phyloP scores from a whole-genome alignment of 2,888 invertebrate genomes.

The Herminia tarsipennalis region DNA sequence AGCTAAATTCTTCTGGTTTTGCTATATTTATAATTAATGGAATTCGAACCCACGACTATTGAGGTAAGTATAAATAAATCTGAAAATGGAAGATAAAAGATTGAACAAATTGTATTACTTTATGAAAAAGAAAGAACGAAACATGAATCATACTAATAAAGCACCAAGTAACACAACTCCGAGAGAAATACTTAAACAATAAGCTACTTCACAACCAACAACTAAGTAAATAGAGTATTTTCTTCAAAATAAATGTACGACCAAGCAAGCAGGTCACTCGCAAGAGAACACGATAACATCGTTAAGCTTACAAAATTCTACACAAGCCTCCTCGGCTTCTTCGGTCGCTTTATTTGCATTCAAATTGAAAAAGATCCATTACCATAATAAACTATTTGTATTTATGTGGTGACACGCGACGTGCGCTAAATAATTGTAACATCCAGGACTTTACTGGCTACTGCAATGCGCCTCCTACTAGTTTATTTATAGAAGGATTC shows the following conservation, averaged over 20 bases:
- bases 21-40: no score
- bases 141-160: no score
- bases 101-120: no score
- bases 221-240: not conserved
- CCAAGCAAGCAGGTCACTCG: not conserved
- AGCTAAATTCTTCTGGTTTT: no score
- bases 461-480: constrained; percentile 39
- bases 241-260: not conserved
- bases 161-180: no score
- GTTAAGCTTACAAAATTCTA: constrained; percentile 18
- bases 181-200: no score
- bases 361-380: constrained; percentile 58
- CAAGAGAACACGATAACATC: constrained; percentile 8
- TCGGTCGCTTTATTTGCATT: constrained; percentile 50
- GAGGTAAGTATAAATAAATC: no score
- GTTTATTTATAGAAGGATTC: not conserved
- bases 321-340: constrained; percentile 24
- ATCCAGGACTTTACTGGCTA: constrained; percentile 7
- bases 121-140: no score
- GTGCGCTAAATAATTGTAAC: constrained; percentile 31
- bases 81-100: no score
- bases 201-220: not conserved
- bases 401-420: constrained; percentile 48
- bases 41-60: no score
- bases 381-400: constrained; percentile 52